Evolutionary conservation across 2,888 invertebrate species (phyloP).

Genomic region (Quadriops clusia): DNA sequence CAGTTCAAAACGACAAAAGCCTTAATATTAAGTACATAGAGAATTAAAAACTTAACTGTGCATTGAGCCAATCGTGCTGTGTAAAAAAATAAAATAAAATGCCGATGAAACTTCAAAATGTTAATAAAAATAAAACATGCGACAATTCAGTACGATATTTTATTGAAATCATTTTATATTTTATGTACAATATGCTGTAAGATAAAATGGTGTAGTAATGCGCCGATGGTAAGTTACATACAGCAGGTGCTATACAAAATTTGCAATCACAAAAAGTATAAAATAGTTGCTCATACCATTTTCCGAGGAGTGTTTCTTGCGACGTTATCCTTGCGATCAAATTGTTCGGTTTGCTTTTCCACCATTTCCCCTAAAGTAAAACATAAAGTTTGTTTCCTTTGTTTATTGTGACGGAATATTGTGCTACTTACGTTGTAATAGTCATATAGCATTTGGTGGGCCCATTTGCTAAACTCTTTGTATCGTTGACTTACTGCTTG

Average conservation of each 20-base stretch:
- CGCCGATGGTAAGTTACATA: neutral
- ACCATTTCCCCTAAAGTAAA: slow-evolving; percentile 46
- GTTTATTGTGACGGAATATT: slow-evolving; percentile 2
- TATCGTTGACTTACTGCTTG: slow-evolving; percentile 53
- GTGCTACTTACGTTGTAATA: slow-evolving; percentile 47
- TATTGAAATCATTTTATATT: neutral
- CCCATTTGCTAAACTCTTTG: slow-evolving; percentile 39
- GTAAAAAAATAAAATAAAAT: too few species aligned
- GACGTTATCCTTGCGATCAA: slow-evolving; percentile 47
- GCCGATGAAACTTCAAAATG: too few species aligned
- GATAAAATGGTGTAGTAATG: neutral
- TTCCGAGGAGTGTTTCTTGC: slow-evolving; percentile 40
- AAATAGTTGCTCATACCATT: slow-evolving; percentile 29
- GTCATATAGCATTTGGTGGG: slow-evolving; percentile 42
- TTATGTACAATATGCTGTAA: neutral
- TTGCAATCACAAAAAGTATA: too few species aligned
- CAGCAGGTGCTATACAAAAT: neutral
- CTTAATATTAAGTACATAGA: too few species aligned
- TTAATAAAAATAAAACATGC: slow-evolving; percentile 8
- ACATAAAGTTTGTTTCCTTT: slow-evolving; percentile 7
- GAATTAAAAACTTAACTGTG: too few species aligned
- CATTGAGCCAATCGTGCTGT: too few species aligned
- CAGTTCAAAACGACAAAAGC: too few species aligned
- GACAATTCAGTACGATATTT: too few species aligned
- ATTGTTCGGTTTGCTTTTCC: slow-evolving; percentile 42